Evolutionary conservation across 1,140 invertebrate species (phyloP).

Genomic region (Orussus abietinus): DNA sequence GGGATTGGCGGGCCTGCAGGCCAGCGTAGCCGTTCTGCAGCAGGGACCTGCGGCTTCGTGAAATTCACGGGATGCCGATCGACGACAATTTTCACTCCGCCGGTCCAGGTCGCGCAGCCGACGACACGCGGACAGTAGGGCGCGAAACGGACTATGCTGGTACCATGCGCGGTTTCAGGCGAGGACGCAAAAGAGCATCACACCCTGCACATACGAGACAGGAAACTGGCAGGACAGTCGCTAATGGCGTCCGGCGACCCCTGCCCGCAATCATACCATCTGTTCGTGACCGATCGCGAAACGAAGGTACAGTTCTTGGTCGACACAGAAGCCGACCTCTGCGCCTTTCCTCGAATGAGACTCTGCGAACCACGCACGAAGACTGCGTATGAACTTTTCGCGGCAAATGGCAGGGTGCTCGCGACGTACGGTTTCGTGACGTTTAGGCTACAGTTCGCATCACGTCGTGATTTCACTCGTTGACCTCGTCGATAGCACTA

Average conservation of each 20-base stretch:
- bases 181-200: constrained; percentile 14
- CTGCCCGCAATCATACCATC: constrained; percentile 8
- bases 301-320: constrained; percentile 18
- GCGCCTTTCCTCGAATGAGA: constrained; percentile 11
- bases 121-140: background rate
- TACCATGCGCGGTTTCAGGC: constrained; percentile 10
- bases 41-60: too few relatives aligned
- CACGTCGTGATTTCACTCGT: too few relatives aligned
- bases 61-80: too few relatives aligned
- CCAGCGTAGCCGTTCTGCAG: too few relatives aligned
- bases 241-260: constrained; percentile 15
- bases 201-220: constrained; percentile 10
- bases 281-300: constrained; percentile 18
- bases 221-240: constrained; percentile 16
- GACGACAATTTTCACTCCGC: too few relatives aligned
- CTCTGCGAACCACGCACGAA: constrained; percentile 10
- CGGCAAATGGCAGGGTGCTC: constrained; percentile 29
- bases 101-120: background rate
- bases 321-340: constrained; percentile 23
- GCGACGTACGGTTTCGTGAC: constrained; percentile 31
- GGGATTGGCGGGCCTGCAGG: too few relatives aligned
- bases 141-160: constrained; percentile 12
- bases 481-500: too few relatives aligned
- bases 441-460: too few relatives aligned
- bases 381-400: constrained; percentile 14